phyloP scores from a whole-genome alignment of 1,140 invertebrate species.

The Aradophagus sp. region DNA sequence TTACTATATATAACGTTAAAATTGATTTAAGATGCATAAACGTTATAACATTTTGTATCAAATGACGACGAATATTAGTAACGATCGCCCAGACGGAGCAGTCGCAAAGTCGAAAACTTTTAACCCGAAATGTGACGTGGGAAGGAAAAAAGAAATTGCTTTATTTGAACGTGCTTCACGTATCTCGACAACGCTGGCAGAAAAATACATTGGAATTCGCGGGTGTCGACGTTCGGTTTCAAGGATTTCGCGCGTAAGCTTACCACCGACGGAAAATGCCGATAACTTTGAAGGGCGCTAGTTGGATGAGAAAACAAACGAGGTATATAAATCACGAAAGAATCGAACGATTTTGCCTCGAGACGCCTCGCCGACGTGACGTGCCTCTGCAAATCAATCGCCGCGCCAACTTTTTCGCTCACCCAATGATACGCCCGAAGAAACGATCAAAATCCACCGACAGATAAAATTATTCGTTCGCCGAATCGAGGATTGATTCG shows the following conservation, averaged over 20 bases:
- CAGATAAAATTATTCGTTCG: too few relatives aligned
- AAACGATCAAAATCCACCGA: not conserved
- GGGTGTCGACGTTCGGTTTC: constrained; percentile 56
- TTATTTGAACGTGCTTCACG: constrained; percentile 35
- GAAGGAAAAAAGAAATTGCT: too few relatives aligned
- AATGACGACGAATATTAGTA: too few relatives aligned
- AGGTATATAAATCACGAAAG: constrained; percentile 46
- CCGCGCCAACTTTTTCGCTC: constrained; percentile 22
- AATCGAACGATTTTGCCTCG: constrained; percentile 47
- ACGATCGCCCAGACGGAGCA: too few relatives aligned
- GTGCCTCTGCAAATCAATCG: constrained; percentile 41
- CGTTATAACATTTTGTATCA: too few relatives aligned
- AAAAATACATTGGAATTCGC: constrained; percentile 46
- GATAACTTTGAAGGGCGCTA: constrained; percentile 55
- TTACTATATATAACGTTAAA: too few relatives aligned
- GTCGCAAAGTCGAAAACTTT: too few relatives aligned
- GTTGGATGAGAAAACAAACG: constrained; percentile 54
- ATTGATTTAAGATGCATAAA: too few relatives aligned
- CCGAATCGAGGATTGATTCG: too few relatives aligned
- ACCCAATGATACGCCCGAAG: too few relatives aligned
- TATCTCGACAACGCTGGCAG: constrained; percentile 15
- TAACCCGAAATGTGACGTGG: too few relatives aligned
- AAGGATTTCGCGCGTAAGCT: constrained; percentile 55
- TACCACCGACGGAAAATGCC: constrained; percentile 53
- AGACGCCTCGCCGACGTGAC: constrained; percentile 41